phyloP scores from a whole-genome alignment of 2,888 invertebrate species.

The Melieria crassipennis region DNA sequence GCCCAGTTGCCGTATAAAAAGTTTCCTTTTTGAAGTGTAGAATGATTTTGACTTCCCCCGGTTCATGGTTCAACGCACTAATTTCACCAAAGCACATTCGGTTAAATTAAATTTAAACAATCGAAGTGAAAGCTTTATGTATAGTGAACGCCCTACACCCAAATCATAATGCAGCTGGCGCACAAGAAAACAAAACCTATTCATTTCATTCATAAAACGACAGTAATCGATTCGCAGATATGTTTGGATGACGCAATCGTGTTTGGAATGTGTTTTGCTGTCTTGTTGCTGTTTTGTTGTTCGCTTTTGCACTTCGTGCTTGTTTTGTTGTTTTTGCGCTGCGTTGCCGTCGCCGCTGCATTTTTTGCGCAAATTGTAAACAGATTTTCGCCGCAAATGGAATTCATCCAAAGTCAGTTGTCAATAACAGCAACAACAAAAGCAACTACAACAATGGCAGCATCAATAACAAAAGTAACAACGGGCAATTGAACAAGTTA shows the following conservation, averaged over 20 bases:
- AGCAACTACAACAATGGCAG: slow-evolving; percentile 6
- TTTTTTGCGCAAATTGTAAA: slow-evolving; percentile 11
- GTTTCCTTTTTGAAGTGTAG: too few relatives aligned
- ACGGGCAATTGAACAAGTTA: background rate
- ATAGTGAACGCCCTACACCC: too few relatives aligned
- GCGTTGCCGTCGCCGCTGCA: too few relatives aligned
- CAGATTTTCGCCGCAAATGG: slow-evolving; percentile 5
- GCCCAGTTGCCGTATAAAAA: too few relatives aligned
- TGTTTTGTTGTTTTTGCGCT: background rate
- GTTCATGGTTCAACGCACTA: too few relatives aligned
- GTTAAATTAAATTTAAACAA: too few relatives aligned
- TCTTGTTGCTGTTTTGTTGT: background rate
- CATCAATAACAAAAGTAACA: slow-evolving; percentile 8
- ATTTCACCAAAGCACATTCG: too few relatives aligned
- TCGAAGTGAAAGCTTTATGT: too few relatives aligned
- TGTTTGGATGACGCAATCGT: background rate
- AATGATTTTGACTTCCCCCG: too few relatives aligned
- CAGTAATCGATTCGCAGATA: slow-evolving; percentile 1
- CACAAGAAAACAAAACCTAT: too few relatives aligned
- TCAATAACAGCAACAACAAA: slow-evolving; percentile 5
- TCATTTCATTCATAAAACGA: too few relatives aligned
- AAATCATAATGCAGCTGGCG: too few relatives aligned
- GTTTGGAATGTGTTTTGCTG: background rate
- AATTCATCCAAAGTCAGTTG: slow-evolving; percentile 9
- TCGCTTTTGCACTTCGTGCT: background rate